These are phyloP conservation scores for Megathymus violae DNA, from an alignment of 1,140 invertebrate genomes.

Conservation along the genomic window DNA sequence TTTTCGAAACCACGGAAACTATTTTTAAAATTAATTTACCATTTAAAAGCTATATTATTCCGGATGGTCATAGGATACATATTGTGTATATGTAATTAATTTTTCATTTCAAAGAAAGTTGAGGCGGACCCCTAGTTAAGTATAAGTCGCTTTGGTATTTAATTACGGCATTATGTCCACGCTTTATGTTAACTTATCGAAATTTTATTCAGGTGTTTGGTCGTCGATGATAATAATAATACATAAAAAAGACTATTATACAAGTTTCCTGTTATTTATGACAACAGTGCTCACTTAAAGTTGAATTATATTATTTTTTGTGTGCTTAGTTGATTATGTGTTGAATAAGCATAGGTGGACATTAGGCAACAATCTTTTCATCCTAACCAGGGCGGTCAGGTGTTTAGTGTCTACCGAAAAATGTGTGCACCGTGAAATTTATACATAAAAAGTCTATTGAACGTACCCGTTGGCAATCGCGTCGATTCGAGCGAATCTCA, in stretches of 20 bases:
- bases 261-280: background rate
- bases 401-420: conserved; percentile 6
- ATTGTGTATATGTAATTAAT: too few relatives aligned
- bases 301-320: conserved; percentile 4
- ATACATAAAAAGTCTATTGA: conserved; percentile 53
- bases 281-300: background rate
- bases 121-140: too few relatives aligned
- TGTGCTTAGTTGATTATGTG: conserved; percentile 14
- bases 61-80: too few relatives aligned
- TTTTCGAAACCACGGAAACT: too few relatives aligned
- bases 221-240: background rate
- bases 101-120: too few relatives aligned
- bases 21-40: too few relatives aligned
- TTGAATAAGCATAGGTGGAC: conserved; percentile 5
- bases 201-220: background rate
- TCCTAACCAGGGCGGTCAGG: conserved; percentile 14
- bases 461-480: conserved; percentile 59
- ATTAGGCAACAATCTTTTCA: conserved; percentile 25
- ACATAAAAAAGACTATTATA: background rate
- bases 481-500: conserved; percentile 68
- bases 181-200: too few relatives aligned
- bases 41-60: too few relatives aligned
- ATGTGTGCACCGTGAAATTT: conserved; percentile 43
- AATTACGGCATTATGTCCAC: too few relatives aligned
- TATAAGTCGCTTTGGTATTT: too few relatives aligned